phyloP scores from a whole-genome alignment of 2,888 invertebrate genomes.

The Platycheirus rosarum region DNA sequence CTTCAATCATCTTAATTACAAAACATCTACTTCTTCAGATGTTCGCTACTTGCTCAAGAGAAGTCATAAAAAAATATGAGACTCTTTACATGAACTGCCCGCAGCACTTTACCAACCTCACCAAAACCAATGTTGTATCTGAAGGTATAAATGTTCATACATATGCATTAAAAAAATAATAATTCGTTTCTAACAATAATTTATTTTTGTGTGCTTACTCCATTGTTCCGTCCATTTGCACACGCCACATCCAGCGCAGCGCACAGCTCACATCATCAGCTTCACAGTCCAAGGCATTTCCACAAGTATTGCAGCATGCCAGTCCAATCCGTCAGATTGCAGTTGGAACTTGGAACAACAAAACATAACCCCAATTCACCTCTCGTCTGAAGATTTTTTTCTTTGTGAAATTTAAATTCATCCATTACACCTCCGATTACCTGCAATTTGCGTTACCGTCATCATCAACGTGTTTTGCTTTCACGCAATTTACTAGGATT shows the following conservation, averaged over 20 bases:
- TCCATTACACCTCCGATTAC: slow-evolving; percentile 73
- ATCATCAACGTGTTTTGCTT: slow-evolving; percentile 65
- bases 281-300: slow-evolving; percentile 19
- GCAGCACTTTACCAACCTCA: slow-evolving; percentile 67
- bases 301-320: not conserved
- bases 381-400: not conserved
- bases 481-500: slow-evolving; percentile 60
- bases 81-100: slow-evolving; percentile 65
- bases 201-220: slow-evolving; percentile 60
- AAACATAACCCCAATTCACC: slow-evolving; percentile 6
- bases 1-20: slow-evolving; percentile 39
- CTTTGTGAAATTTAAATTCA: slow-evolving; percentile 59
- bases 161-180: not conserved
- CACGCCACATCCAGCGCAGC: slow-evolving; percentile 34
- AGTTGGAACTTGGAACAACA: not conserved
- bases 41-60: slow-evolving; percentile 13
- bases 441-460: slow-evolving; percentile 66
- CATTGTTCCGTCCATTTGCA: slow-evolving; percentile 51
- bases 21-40: slow-evolving; percentile 27
- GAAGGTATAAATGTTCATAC: slow-evolving; percentile 1
- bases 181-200: slow-evolving; percentile 60
- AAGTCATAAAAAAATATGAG: slow-evolving; percentile 2
- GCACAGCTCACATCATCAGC: slow-evolving; percentile 47
- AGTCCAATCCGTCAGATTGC: slow-evolving; percentile 2
- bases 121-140: slow-evolving; percentile 10